A percentile compares a stretch with the other conserved stretches of the same genome.
phyloP scores from a whole-genome alignment of 2,888 invertebrate species.

The Molanna angustata region DNA sequence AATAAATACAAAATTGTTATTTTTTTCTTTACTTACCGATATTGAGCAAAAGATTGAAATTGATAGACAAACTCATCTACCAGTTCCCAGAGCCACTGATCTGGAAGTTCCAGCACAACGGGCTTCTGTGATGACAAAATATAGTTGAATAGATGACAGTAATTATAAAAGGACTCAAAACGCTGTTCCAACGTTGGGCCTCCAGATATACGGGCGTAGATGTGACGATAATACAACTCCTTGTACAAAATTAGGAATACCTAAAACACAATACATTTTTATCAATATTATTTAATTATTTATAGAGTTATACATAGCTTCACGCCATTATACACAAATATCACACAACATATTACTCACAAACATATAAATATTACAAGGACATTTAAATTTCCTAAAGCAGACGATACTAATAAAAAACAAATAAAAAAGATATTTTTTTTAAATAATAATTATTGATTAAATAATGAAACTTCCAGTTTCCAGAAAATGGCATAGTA shows the following conservation, averaged over 20 bases:
- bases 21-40: constrained; percentile 52
- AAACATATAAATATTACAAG: no score
- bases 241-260: constrained; percentile 95
- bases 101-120: constrained; percentile 87
- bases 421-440: no score
- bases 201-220: constrained; percentile 89
- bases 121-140: constrained; percentile 89
- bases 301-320: background rate
- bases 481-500: no score
- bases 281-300: background rate
- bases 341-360: no score
- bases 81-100: constrained; percentile 99
- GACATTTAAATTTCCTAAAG: no score
- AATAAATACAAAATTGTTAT: background rate
- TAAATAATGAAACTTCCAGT: no score
- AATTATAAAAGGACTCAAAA: constrained; percentile 95
- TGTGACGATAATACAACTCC: constrained; percentile 95
- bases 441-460: no score
- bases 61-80: constrained; percentile 99
- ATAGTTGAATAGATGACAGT: constrained; percentile 96
- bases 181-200: constrained; percentile 91
- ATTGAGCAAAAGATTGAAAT: constrained; percentile 88
- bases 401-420: no score
- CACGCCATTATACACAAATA: background rate
- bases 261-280: constrained; percentile 43